phyloP scores from a whole-genome alignment of 2,113 vertebrate genomes.

The Otocyon megalotis region DNA sequence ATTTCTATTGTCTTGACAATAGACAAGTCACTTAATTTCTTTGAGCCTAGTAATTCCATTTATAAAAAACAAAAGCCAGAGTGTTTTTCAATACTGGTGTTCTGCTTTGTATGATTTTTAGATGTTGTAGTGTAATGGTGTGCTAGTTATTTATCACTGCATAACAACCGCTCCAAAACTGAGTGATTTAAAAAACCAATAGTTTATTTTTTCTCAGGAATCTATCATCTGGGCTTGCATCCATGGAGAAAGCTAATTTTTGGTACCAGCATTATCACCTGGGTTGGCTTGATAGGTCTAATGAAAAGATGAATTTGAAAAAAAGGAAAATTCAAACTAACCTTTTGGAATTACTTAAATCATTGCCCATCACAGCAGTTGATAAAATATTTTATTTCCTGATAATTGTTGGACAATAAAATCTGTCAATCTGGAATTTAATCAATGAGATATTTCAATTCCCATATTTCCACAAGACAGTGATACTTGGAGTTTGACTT shows the following conservation, averaged over 20 bases:
- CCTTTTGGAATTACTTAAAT: slow-evolving; percentile 30
- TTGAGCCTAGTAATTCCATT: not conserved
- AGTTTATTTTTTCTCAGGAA: not conserved
- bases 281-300: not conserved
- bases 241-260: not conserved
- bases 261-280: not conserved
- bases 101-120: not conserved
- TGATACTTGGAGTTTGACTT: not conserved
- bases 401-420: slow-evolving; percentile 4
- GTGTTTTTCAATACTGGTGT: not conserved
- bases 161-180: not conserved
- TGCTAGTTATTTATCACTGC: not conserved
- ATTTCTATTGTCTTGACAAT: not conserved
- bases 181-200: not conserved
- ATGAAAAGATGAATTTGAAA: not conserved
- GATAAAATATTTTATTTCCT: not conserved
- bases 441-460: not conserved
- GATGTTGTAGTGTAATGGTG: not conserved
- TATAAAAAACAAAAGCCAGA: not conserved
- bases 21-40: not conserved
- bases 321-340: not conserved
- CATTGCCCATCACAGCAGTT: not conserved
- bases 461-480: not conserved
- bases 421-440: not conserved
- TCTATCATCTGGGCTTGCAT: not conserved